Evolutionary conservation across 1,140 invertebrate species (phyloP).

Genomic region (Calycopis cecrops): DNA sequence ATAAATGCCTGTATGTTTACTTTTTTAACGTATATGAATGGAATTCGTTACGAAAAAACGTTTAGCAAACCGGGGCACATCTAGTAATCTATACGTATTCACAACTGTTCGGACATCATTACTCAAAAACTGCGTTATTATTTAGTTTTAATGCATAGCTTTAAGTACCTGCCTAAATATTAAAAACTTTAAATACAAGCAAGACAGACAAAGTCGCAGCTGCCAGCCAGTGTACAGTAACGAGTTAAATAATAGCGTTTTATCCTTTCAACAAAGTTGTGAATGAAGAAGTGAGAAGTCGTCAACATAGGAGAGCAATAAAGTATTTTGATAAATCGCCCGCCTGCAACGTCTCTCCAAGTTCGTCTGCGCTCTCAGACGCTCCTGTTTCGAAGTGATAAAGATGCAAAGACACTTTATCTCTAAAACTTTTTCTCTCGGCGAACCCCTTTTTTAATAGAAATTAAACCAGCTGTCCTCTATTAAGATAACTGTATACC

Average conservation of each 20-base stretch:
- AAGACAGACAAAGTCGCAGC: no score
- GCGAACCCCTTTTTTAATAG: slow-evolving; percentile 54
- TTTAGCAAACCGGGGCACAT: no score
- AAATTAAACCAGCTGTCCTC: slow-evolving; percentile 57
- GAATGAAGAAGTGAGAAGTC: slow-evolving; percentile 2
- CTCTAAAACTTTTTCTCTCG: slow-evolving; percentile 65
- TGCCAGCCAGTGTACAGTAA: neutral
- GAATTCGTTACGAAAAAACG: no score
- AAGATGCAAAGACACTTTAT: slow-evolving; percentile 63
- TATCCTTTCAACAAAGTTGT: neutral
- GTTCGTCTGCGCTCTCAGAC: slow-evolving; percentile 24
- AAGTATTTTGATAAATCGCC: slow-evolving; percentile 51
- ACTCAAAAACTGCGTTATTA: no score
- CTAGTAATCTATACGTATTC: no score
- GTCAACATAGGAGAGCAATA: slow-evolving; percentile 9
- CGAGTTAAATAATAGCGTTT: neutral
- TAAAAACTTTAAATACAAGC: no score
- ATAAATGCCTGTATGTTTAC: no score
- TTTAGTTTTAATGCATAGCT: no score
- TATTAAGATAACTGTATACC: slow-evolving; percentile 52
- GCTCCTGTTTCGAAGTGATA: slow-evolving; percentile 41
- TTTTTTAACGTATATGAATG: no score
- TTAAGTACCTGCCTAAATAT: no score
- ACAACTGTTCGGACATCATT: no score
- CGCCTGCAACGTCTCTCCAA: slow-evolving; percentile 35